phyloP scores from a whole-genome alignment of 2,797 vertebrate species.

The Pangasius krempfi region DNA sequence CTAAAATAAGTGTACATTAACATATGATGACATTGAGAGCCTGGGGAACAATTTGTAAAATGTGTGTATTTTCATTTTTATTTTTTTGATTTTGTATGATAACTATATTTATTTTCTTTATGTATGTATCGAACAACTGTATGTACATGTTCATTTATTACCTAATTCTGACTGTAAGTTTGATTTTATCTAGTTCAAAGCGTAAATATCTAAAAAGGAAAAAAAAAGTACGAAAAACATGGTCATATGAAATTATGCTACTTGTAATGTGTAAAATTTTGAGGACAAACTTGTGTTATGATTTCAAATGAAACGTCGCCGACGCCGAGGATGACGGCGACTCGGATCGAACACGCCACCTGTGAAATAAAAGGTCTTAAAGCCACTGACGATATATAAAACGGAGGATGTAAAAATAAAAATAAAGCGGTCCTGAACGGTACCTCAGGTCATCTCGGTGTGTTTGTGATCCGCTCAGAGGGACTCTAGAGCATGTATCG shows the following conservation, averaged over 20 bases:
- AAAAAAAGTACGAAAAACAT: slow-evolving; percentile 64
- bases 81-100: slow-evolving; percentile 81
- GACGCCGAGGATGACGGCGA: slow-evolving; percentile 71
- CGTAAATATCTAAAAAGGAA: slow-evolving; percentile 69
- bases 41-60: slow-evolving; percentile 82
- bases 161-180: slow-evolving; percentile 74
- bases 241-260: slow-evolving; percentile 75
- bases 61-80: slow-evolving; percentile 84
- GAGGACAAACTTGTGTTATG: slow-evolving; percentile 76
- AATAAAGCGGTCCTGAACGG: slow-evolving; percentile 60
- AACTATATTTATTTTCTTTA: slow-evolving; percentile 81
- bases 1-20: slow-evolving; percentile 72
- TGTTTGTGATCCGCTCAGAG: slow-evolving; percentile 29
- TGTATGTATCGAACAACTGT: slow-evolving; percentile 82
- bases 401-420: slow-evolving; percentile 52
- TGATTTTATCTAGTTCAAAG: slow-evolving; percentile 78
- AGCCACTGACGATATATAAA: slow-evolving; percentile 60
- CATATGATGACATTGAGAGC: slow-evolving; percentile 66
- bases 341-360: slow-evolving; percentile 70
- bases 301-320: slow-evolving; percentile 70
- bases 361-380: slow-evolving; percentile 68
- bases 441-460: slow-evolving; percentile 34
- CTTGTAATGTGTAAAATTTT: slow-evolving; percentile 78
- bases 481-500: slow-evolving; percentile 19
- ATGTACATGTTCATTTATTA: slow-evolving; percentile 80